Base-by-base conservation (phyloP, 2,113 vertebrate genomes). In the Xenopus borealis region DNA sequence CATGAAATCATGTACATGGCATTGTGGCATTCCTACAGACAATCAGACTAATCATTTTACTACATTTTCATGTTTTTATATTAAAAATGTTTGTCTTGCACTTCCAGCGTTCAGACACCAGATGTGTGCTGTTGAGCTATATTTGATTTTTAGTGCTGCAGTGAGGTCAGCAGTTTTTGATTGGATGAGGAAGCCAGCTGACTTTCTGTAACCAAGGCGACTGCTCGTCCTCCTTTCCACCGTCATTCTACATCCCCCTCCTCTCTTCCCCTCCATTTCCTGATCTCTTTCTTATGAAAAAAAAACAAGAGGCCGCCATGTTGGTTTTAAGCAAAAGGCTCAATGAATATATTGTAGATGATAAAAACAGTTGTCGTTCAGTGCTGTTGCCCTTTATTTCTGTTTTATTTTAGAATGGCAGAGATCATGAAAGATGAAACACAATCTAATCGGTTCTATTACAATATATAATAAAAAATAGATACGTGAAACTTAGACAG, bases 41-140 rank as follows among this genome's bases (percentile, higher is more conserved):
- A 40, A 40, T 40, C 5, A n/a, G n/a, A n/a, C n/a, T 40, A 40
- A 40, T 6, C 27, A 55, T 53, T 40, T n/a, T 17, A 12, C 44
- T 69, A 12, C 30, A 57, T 50, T 68, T 52, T 7, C 8, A 62
- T 27, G 45, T 75, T 75, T 75, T 50, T 4, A 23, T 0, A 12
- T 10, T 5, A 18, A 4, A 17, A 17, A 17, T 7, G 10, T 50
- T 67, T 50, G 18, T 1, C 67, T 47, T 77, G 74, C 74, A 77
- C 3, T 77, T 77, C 64, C 74, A 64, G 59, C 30, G 69, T 70
- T 47, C 74, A 77, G 50, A 77, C 74, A 70, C 74, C 74, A 77
- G 74, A 70, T 77, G 74, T 70, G 74, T 58, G 74, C 74, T 50
- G 64, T 77, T 77, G 74, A 77, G 74, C 67, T 77, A 77, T 46